Conservation (phyloP, 2,113 vertebrate species). For the Centropus unirufus region DNA sequence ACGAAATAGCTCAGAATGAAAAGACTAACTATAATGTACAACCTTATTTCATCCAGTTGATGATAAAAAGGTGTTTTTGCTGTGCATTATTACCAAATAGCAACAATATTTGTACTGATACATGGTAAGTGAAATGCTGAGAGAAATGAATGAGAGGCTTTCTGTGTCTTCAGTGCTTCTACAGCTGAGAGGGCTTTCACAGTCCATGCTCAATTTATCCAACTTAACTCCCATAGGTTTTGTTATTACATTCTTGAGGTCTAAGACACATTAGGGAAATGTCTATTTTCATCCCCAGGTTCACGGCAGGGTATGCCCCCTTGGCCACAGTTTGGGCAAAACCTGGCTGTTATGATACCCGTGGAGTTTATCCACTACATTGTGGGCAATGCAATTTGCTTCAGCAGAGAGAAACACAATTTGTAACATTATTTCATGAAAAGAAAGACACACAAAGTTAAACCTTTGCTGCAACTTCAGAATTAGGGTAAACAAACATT, state of each 20-base stretch:
- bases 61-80: not conserved
- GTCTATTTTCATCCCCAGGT: not conserved
- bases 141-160: not conserved
- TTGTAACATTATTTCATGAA: not conserved
- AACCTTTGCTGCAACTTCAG: not conserved
- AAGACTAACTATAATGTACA: not conserved
- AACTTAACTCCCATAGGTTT: not conserved
- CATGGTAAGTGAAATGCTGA: accelerated
- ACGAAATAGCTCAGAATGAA: not conserved
- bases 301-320: not conserved
- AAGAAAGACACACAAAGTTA: not conserved
- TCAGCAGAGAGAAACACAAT: not conserved
- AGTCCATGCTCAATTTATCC: not conserved
- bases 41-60: not conserved
- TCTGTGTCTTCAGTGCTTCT: not conserved
- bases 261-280: not conserved
- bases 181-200: not conserved
- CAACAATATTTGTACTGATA: not conserved
- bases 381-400: not conserved
- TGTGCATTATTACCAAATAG: not conserved
- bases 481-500: not conserved
- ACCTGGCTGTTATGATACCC: not conserved
- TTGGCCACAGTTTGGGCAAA: accelerated
- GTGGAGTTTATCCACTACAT: not conserved
- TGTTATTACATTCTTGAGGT: not conserved